Evolutionary conservation across 2,113 vertebrate species (phyloP), one percentile per base, ranked within the genome.

Genomic region (Rhombomys opimus): DNA sequence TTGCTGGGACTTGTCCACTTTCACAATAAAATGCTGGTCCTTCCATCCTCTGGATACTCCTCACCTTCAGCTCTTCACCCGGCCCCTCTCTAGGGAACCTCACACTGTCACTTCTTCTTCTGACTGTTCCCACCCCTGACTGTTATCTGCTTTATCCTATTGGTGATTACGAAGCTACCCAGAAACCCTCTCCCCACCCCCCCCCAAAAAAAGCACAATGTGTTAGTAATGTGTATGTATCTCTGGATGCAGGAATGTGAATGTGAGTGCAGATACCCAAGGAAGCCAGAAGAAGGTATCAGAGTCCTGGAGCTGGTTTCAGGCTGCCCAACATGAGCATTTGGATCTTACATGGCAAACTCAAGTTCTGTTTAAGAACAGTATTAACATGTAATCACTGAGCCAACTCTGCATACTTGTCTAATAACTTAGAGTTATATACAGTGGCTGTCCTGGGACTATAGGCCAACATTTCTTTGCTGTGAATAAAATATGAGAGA

Each of bases 401-500:
- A 84, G 3, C 59, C 57, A 63, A 84, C 14, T 30, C 25, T 65
- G 25, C 4, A 18, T 23, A 65, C 38, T 38, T 30, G 17, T 11
- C 38, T 46, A 85, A 30, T 65, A 63, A 85, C 23, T 63, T 30
- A 38, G 59, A 46, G 25, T 63, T 65, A 25, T 17, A 46, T 63
- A 46, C 23, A 41, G 50, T 77, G 75, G 68, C 92, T 89, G 4
- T 32, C 63, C 90, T 41, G 3, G 78, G 82, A 67, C 89, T 93
- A 94, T 95, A 97, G 59, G 82, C 87, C 93, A 96, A 97, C 86
- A 94, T 87, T 86, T 61, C 46, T 54, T 95, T 96, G 95, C 93
- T 96, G 96, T 92, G 98, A 98, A 77, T 97, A 95, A 98, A 98
- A 98, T 86, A 93, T 93, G 93, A 97, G 98, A 80, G 18, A 93